phyloP scores from a whole-genome alignment of 2,797 vertebrate genomes.

The Sebastes diaconus region DNA sequence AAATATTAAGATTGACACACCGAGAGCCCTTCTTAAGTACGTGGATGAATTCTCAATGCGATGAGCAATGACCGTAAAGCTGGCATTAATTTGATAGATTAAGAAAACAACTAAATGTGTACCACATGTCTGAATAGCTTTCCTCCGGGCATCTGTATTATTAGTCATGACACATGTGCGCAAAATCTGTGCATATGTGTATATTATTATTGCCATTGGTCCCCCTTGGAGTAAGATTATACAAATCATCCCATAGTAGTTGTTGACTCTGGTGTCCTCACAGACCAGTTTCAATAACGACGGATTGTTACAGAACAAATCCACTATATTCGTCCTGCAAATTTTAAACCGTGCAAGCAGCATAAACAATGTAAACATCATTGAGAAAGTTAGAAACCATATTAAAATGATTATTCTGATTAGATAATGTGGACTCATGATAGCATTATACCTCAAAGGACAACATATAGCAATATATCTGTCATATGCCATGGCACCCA shows the following conservation, averaged over 20 bases:
- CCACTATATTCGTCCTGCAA: constrained; percentile 68
- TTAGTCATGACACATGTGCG: constrained; percentile 61
- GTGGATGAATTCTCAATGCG: constrained; percentile 56
- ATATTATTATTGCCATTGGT: constrained; percentile 70
- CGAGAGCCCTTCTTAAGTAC: constrained; percentile 57
- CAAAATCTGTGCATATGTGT: constrained; percentile 85
- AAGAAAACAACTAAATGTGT: constrained; percentile 73
- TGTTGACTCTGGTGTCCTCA: constrained; percentile 67
- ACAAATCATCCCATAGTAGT: constrained; percentile 71
- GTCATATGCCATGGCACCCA: constrained; percentile 84
- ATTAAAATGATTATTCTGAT: constrained; percentile 50
- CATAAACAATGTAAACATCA: constrained; percentile 25
- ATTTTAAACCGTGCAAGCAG: constrained; percentile 36
- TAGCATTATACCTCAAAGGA: constrained; percentile 74
- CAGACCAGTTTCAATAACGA: constrained; percentile 75
- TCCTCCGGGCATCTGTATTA: constrained; percentile 52
- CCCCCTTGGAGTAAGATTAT: constrained; percentile 7
- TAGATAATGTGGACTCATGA: constrained; percentile 66
- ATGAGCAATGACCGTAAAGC: constrained; percentile 53
- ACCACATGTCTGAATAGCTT: constrained; percentile 76
- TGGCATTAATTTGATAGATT: constrained; percentile 55
- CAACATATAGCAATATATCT: constrained; percentile 82
- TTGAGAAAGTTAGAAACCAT: constrained; percentile 49
- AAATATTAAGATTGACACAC: constrained; percentile 65
- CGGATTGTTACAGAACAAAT: constrained; percentile 79